Percentiles rank a stretch among this genome's conserved stretches.
These are phyloP conservation scores for Ctenopoma multispine DNA, from an alignment of 2,797 vertebrate species.

Conservation along the genomic window DNA sequence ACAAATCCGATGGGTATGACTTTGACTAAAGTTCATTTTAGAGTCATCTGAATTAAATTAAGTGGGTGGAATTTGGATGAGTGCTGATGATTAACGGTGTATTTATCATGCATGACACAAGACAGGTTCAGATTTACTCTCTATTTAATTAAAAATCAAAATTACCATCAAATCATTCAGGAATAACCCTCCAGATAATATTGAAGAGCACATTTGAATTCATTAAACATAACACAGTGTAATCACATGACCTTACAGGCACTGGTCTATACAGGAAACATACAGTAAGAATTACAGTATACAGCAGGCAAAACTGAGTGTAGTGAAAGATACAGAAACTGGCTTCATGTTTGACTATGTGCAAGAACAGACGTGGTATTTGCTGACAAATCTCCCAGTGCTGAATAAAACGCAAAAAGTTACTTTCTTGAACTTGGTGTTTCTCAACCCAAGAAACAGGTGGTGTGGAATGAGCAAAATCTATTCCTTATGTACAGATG, in stretches of 20 bases:
- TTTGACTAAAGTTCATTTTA: slow-evolving; percentile 41
- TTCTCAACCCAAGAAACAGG: slow-evolving; percentile 3
- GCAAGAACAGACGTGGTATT: slow-evolving; percentile 8
- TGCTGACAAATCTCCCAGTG: not conserved
- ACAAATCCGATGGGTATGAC: not conserved
- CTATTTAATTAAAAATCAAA: slow-evolving; percentile 71
- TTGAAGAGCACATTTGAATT: slow-evolving; percentile 52
- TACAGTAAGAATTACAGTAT: slow-evolving; percentile 50
- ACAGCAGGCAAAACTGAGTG: slow-evolving; percentile 67
- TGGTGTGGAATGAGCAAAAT: slow-evolving; percentile 49
- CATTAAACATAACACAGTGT: slow-evolving; percentile 46
- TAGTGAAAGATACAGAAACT: slow-evolving; percentile 35
- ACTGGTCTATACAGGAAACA: slow-evolving; percentile 49
- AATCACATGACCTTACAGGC: slow-evolving; percentile 43
- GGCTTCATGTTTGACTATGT: slow-evolving; percentile 19
- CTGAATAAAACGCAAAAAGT: slow-evolving; percentile 18
- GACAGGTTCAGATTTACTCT: slow-evolving; percentile 23
- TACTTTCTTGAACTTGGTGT: not conserved
- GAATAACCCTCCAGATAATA: slow-evolving; percentile 19
- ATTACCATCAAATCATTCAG: slow-evolving; percentile 57
- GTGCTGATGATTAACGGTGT: not conserved
- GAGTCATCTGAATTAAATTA: not conserved
- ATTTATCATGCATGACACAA: not conserved
- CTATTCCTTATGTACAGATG: no score
- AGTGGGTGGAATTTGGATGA: not conserved